Conservation (phyloP, 2,888 invertebrate species). For the Protophormia terraenovae region DNA sequence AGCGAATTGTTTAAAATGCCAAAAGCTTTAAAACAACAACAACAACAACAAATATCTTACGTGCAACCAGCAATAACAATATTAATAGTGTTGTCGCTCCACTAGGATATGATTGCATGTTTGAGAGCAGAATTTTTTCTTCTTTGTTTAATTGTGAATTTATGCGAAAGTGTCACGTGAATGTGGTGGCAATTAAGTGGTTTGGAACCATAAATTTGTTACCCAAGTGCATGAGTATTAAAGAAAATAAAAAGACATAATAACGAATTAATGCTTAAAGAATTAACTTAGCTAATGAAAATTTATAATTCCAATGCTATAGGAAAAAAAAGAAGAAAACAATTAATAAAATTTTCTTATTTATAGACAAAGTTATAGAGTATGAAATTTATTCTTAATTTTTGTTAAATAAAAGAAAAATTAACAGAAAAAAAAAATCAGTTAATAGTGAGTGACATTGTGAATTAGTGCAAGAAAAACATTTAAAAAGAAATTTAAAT, state of each 20-base stretch:
- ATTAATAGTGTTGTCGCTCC: slow-evolving; percentile 11
- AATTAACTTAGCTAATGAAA: slow-evolving; percentile 43
- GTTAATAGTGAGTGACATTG: neutral
- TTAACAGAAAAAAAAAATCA: neutral
- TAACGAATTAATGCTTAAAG: neutral
- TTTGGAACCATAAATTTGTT: slow-evolving; percentile 54
- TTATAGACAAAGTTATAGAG: slow-evolving; percentile 6
- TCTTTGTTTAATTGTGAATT: slow-evolving; percentile 46
- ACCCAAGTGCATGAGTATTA: neutral
- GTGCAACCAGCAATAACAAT: neutral
- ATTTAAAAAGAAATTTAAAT: too few relatives aligned
- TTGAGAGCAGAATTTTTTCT: neutral
- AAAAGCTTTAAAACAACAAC: too few relatives aligned
- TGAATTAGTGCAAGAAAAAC: neutral
- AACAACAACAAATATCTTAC: neutral
- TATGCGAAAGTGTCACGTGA: slow-evolving; percentile 67
- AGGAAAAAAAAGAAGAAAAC: neutral
- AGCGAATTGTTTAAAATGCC: neutral
- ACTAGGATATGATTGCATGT: slow-evolving; percentile 41
- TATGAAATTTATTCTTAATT: neutral
- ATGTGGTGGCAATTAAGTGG: slow-evolving; percentile 47
- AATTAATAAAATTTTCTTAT: slow-evolving; percentile 26
- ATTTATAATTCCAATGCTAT: slow-evolving; percentile 8
- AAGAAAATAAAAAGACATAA: slow-evolving; percentile 4
- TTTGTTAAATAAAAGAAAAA: neutral